A percentile compares a stretch with the other conserved stretches of the same genome.
Conservation (phyloP, 2,797 vertebrate genomes). For the Picus viridis region DNA sequence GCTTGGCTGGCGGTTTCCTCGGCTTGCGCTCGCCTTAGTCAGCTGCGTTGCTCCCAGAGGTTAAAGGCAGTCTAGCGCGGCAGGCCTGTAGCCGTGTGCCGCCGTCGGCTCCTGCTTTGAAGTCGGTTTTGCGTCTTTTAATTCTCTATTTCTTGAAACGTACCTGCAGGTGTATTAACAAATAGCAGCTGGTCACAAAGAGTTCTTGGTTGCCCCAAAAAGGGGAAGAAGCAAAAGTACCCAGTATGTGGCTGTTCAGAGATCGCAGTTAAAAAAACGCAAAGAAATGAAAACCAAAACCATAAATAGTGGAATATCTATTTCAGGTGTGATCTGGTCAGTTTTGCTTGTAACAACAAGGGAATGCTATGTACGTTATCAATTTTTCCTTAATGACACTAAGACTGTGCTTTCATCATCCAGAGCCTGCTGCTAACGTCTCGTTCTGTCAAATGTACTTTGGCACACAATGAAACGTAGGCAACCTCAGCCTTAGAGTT, state of each 20-base stretch:
- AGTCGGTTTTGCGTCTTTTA: rapidly evolving
- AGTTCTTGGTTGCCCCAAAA: background rate
- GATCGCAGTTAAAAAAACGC: rapidly evolving
- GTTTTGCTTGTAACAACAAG: rapidly evolving
- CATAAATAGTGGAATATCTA: background rate
- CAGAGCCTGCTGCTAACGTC: background rate
- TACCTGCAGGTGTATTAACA: rapidly evolving
- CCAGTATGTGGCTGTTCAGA: background rate
- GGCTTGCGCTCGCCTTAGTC: background rate
- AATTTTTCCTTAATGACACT: background rate
- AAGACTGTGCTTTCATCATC: conserved; percentile 3
- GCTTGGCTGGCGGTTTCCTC: background rate
- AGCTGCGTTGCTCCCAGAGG: background rate
- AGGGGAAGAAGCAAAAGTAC: background rate
- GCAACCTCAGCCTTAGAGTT: background rate
- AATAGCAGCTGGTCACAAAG: background rate
- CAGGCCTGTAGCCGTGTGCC: background rate
- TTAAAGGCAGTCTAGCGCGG: rapidly evolving
- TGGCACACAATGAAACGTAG: background rate
- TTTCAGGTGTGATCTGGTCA: background rate
- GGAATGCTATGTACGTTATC: rapidly evolving
- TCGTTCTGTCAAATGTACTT: background rate
- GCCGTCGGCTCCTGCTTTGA: background rate
- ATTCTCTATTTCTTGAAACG: rapidly evolving
- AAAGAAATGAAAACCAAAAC: too few species aligned